Base-by-base conservation (phyloP, 1,140 invertebrate species). In the Drosophila pallidifrons region DNA sequence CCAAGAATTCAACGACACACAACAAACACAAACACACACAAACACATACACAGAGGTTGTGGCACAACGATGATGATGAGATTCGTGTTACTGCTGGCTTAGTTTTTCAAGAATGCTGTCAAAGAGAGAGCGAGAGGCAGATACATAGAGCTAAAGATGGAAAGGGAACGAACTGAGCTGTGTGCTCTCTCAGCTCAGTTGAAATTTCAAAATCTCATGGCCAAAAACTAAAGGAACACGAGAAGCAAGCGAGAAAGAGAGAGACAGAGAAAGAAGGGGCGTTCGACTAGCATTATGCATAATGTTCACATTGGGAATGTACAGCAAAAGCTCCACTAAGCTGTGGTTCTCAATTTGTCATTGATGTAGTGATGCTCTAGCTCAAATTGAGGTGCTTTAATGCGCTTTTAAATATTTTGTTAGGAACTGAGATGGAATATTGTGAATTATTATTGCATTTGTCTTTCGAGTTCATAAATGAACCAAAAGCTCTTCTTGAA, bases 21-120 rank as follows among this genome's bases (percentile, higher is more conserved):
- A 46, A 38, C 58, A 38, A 15, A 73, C 59, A 74, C 67, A 85
- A 59, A 86, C 70, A 81, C 13, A 74, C 35, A 74, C 66, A 74
- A 32, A 82, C 3, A 47, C n/a, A 8, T 47, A 60, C 46, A 52
- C 30, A 59, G 32, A 59, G 13, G 38, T 43, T 38, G 61, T 52
- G 49, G 49, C 47, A 54, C 51, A 51, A 30, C 51, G 54, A 30
- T 65, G 51, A 79, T 64, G 60, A 32, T 63, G 51, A 79, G 83
- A 87, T 88, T 83, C 83, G 83, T 72, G 83, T 87, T 88, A 88
- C 83, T 82, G 83, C 83, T 83, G 83, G 83, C 83, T 87, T 87
- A 87, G 83, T 88, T 87, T 87, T 87, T 88, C 83, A 87, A 83
- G 63, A 80, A 79, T 60, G 69, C 69, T 41, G 47, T 20, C 3